Evolutionary conservation across 2,113 vertebrate species (phyloP).

Genomic region (Silurus asotus): DNA sequence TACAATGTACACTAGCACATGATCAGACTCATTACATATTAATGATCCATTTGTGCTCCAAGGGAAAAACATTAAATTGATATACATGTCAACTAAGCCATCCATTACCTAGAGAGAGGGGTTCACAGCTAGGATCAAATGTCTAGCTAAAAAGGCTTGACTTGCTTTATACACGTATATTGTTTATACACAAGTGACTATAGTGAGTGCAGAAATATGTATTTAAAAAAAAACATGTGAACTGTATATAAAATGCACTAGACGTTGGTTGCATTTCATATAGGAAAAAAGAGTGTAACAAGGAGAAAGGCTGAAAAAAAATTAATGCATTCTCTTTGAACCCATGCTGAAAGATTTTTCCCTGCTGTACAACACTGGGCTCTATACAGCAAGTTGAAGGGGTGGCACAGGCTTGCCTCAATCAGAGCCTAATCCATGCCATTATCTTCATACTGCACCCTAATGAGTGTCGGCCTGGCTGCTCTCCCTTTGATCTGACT

Average conservation of each 20-base stretch:
- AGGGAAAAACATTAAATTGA: slow-evolving; percentile 38
- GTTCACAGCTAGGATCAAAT: slow-evolving; percentile 38
- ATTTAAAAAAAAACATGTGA: slow-evolving; percentile 32
- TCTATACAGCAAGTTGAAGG: slow-evolving; percentile 19
- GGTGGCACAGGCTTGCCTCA: slow-evolving; percentile 52
- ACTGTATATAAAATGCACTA: slow-evolving; percentile 23
- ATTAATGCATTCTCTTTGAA: slow-evolving; percentile 24
- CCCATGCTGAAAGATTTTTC: slow-evolving; percentile 24
- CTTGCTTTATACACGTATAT: slow-evolving; percentile 18
- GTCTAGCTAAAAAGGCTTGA: slow-evolving; percentile 29
- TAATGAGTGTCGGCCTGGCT: slow-evolving; percentile 63
- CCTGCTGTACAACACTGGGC: slow-evolving; percentile 6
- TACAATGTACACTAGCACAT: not conserved
- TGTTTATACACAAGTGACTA: not conserved
- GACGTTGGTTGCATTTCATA: slow-evolving; percentile 15
- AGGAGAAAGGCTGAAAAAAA: not conserved
- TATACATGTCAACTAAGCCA: slow-evolving; percentile 32
- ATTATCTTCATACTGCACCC: slow-evolving; percentile 64
- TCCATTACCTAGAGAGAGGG: slow-evolving; percentile 26
- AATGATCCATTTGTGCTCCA: slow-evolving; percentile 29
- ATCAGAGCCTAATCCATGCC: slow-evolving; percentile 65
- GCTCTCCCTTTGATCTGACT: slow-evolving; percentile 64
- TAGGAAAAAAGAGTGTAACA: not conserved
- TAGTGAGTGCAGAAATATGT: not conserved
- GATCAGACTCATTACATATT: slow-evolving; percentile 19